Evolutionary conservation across 2,113 vertebrate genomes (phyloP), one percentile per base, ranked within the genome.

Genomic region (Bagarius yarrelli): DNA sequence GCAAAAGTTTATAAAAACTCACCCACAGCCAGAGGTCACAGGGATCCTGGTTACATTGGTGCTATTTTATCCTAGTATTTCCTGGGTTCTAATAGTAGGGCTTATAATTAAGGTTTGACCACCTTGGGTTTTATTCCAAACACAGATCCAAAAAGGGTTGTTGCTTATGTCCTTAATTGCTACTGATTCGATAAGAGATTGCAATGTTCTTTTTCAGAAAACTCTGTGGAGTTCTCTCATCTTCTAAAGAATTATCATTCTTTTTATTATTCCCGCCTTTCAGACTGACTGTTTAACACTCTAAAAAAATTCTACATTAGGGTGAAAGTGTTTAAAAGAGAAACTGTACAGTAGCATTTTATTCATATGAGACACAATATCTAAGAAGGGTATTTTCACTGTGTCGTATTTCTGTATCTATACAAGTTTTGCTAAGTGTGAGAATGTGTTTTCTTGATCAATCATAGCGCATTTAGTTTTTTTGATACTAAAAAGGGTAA

Each of bases 361-460:
- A 78, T 27, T 81, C 34, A 77, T 21, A 75, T 19, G 67, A 64
- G 77, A 36, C 32, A 60, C 23, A 25, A 82, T 74, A 40, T 63
- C 16, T 53, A 71, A 69, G 57, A 55, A 34, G 21, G 76, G 79
- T 78, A 44, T 73, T 69, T 83, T 81, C 59, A 75, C 77, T 73
- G 47, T 84, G 70, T 70, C 63, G 72, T 84, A 83, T 70, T 77
- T 52, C 23, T 72, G 76, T 76, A 78, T 71, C 75, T 82, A 75
- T 81, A 81, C 82, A 52, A 75, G 76, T 83, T 81, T 83, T 83
- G 78, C 75, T 85, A 76, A 50, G 77, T 83, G 83, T 86, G 84
- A 82, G 87, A 87, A 70, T 25, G 84, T 88, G 82, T 90, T 88
- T 85, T 67, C 87, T 87, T 88, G 86, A 87, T 90, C 81, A 82